Evolutionary conservation across 2,888 invertebrate species (phyloP), one percentile per base, ranked within the genome.

Genomic region (Cephalotes varians): DNA sequence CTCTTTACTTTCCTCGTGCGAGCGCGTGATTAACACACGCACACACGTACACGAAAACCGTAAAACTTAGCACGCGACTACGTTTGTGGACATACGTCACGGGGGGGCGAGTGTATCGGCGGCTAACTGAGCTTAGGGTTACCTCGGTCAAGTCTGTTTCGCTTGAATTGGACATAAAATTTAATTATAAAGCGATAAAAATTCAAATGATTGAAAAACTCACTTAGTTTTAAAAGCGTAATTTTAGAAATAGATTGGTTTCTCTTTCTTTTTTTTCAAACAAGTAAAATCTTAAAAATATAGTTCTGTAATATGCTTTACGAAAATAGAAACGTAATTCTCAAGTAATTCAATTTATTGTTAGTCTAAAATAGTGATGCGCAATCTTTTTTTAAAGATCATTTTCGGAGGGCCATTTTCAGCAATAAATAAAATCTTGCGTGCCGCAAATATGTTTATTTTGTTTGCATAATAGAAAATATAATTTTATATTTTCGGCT

Each of bases 1-100:
- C 90, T 90, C 89, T 88, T 85, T 87, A 81, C 83, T 47, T 81
- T 81, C 64, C 83, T 72, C 89, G 89, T 87, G 88, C 88, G 87
- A 87, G 84, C 73, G 69, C 69, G 44, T 77, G 77, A 79, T 79
- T 79, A 79, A 34, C 40, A 71, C 64, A 62, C 60, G 58, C 65
- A 47, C 73, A 73, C 72, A 62, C 25, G 60, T 60, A 31, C 49
- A 6, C 51, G 31, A 34, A 37, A 28, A 56, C 44, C 73, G 69
- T 79, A 56, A 69, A 54, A 79, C 54, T 25, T 49, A 71, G 73
- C 85, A 87, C 87, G 87, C 81, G 87, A 85, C 87, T 64, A 76
- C 82, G 82, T 72, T 76, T 77, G 60, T 44, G 49, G 40, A 49
- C 56, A 49, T 85, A 86, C 85, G 82, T 87, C 85, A 86, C 72